These are phyloP conservation scores for Dinothrombium tinctorium DNA, from an alignment of 1,140 invertebrate species.

Conservation along the genomic window DNA sequence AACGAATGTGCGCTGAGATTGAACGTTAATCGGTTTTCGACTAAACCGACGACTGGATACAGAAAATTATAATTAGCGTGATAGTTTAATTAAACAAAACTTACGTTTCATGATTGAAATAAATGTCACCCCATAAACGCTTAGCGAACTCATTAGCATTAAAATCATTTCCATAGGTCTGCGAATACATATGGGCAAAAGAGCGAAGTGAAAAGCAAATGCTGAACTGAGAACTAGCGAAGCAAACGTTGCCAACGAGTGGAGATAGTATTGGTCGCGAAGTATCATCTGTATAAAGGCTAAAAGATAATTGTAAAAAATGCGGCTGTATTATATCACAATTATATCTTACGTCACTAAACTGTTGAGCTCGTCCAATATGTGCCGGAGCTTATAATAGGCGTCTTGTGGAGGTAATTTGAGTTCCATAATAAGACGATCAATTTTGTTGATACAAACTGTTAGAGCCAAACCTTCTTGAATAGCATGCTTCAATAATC, in stretches of 20 bases:
- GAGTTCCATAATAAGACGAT: constrained; percentile 80
- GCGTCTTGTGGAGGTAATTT: constrained; percentile 95
- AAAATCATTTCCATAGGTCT: constrained; percentile 36
- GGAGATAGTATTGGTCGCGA: constrained; percentile 48
- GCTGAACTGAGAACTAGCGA: constrained; percentile 86
- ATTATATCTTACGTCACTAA: too few species aligned
- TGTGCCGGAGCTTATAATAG: constrained; percentile 91
- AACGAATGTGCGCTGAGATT: constrained; percentile 83
- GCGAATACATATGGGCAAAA: constrained; percentile 77
- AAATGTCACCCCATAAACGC: constrained; percentile 93
- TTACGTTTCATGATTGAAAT: constrained; percentile 96
- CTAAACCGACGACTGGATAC: constrained; percentile 77
- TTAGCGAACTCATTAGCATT: constrained; percentile 67
- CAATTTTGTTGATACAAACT: constrained; percentile 95
- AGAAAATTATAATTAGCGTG: too few species aligned
- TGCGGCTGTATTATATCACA: too few species aligned
- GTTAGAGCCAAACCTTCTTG: constrained; percentile 74
- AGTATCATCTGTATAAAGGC: constrained; percentile 47
- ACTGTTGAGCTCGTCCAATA: constrained; percentile 90
- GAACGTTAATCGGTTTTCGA: constrained; percentile 71
- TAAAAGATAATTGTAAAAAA: too few species aligned
- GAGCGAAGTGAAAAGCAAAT: constrained; percentile 93
- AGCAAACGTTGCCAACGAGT: constrained; percentile 83
- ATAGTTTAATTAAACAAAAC: too few species aligned
- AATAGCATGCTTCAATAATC: constrained; percentile 81